Percentiles rank a stretch among this genome's conserved stretches.
Evolutionary conservation across 2,797 vertebrate genomes (phyloP).

Genomic region (Peromyscus aztecus): DNA sequence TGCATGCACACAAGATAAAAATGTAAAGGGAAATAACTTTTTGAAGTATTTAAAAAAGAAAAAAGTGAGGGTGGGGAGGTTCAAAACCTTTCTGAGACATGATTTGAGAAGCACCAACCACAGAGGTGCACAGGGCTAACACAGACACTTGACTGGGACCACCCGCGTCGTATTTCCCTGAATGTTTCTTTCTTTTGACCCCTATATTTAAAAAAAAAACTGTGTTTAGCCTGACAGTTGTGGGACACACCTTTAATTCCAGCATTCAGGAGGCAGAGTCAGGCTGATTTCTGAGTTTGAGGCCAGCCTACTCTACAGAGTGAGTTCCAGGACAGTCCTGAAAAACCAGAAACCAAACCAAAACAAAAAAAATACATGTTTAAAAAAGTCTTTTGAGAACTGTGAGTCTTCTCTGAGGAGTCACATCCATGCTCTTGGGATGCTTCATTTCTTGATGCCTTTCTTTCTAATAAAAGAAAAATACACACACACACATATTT

Average conservation of each 20-base stretch:
- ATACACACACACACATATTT: too few relatives aligned
- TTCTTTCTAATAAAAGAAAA: background rate
- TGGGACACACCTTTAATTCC: background rate
- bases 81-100: background rate
- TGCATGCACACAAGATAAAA: background rate
- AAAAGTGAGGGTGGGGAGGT: background rate
- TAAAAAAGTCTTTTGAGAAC: background rate
- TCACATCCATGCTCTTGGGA: background rate
- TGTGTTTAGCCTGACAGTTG: background rate
- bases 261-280: background rate
- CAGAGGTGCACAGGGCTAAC: background rate
- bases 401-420: background rate
- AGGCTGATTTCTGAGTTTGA: background rate
- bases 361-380: too few relatives aligned
- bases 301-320: background rate
- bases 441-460: background rate
- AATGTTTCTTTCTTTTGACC: background rate
- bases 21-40: background rate
- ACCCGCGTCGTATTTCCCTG: background rate
- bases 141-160: background rate
- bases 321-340: background rate
- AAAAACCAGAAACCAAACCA: background rate
- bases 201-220: background rate
- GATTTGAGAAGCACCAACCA: background rate
- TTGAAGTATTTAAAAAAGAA: background rate